phyloP scores from a whole-genome alignment of 2,888 invertebrate genomes.

The Dryadula phaetusa region DNA sequence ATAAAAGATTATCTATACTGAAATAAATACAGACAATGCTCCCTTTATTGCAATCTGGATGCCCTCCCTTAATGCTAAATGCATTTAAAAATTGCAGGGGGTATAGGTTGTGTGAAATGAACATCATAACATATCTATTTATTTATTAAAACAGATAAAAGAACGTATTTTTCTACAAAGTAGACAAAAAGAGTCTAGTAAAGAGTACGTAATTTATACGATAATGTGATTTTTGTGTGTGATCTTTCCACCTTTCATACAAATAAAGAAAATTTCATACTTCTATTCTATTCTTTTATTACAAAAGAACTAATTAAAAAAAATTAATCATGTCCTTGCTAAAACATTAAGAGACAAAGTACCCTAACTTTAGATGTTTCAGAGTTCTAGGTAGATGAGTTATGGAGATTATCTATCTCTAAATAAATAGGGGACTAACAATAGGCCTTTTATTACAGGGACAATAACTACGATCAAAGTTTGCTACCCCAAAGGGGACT shows the following conservation, averaged over 20 bases:
- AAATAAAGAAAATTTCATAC: no score
- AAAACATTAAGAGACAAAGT: background rate
- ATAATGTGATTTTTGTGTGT: no score
- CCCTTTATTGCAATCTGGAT: slow-evolving; percentile 67
- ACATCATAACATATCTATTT: background rate
- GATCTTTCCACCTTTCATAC: no score
- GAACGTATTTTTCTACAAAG: no score
- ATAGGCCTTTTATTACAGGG: slow-evolving; percentile 26
- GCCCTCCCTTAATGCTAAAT: slow-evolving; percentile 17
- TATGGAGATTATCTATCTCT: slow-evolving; percentile 23
- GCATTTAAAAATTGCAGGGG: slow-evolving; percentile 19
- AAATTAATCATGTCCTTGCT: background rate
- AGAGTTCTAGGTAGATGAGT: slow-evolving; percentile 22
- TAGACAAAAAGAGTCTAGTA: no score
- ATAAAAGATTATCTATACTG: slow-evolving; percentile 80
- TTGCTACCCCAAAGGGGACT: slow-evolving; percentile 26
- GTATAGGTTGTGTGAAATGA: background rate
- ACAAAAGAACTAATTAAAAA: no score
- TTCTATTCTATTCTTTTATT: no score
- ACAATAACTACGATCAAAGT: slow-evolving; percentile 30
- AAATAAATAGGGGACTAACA: slow-evolving; percentile 30
- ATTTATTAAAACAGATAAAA: background rate
- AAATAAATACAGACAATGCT: slow-evolving; percentile 79
- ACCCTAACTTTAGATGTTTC: background rate
- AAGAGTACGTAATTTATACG: no score